Evolutionary conservation across 2,797 vertebrate species (phyloP), one percentile per base, ranked within the genome.

Genomic region (Clarias fuscus): DNA sequence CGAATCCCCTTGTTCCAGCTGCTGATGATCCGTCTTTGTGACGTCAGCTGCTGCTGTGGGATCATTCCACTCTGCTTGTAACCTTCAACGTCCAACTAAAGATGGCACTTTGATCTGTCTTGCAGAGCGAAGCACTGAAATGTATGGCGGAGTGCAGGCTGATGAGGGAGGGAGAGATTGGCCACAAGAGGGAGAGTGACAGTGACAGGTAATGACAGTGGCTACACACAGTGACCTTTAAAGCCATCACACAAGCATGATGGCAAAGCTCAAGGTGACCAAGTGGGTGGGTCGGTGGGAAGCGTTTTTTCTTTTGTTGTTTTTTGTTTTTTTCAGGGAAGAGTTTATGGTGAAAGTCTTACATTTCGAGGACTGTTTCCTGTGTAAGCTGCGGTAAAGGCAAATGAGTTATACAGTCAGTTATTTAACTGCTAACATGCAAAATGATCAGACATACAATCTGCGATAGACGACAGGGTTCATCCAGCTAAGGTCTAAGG

Each of bases 201-300:
- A 95, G 93, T 96, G 95, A 96, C 95, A 95, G 95, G 92, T 94
- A 94, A 95, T 95, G 95, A 96, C 95, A 95, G 94, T 94, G 93
- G 93, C 93, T 95, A 95, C 95, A 95, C 90, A 93, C 91, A 90
- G 91, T 93, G 95, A 96, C 95, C 95, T 96, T 96, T 96, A 92
- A 89, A 93, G 92, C 80, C 90, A 94, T 94, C 94, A 94, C 93
- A 94, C 93, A 93, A 93, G 93, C 95, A 94, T 95, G 94, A 96
- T 94, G 91, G 90, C 91, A 85, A 79, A 91, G 92, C 93, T 94
- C 92, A 94, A 95, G 94, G 95, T 95, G 94, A 94, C 93, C 89
- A 92, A 92, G 89, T 85, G 91, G 86, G 68, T 8, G 89, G 88
- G 88, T 91, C 91, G 86, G 92, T 91, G 88, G 86, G 86, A 59